Percentiles rank a stretch among this genome's conserved stretches.
phyloP scores from a whole-genome alignment of 2,113 vertebrate genomes.

The Odocoileus hemionus region DNA sequence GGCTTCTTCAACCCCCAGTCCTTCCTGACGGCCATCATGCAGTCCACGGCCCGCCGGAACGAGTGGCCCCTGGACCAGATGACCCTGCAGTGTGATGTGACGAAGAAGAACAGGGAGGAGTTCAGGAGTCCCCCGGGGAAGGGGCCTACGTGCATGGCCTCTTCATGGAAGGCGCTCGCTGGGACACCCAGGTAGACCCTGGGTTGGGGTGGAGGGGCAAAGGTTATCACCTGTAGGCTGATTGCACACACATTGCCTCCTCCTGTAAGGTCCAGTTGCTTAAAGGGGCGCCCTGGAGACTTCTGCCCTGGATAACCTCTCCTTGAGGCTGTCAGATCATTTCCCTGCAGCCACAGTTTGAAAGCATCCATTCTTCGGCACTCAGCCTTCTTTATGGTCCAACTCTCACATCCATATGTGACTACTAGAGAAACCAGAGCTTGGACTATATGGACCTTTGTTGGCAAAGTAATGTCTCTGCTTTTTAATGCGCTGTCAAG shows the following conservation, averaged over 20 bases:
- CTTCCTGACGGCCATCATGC: constrained; percentile 96
- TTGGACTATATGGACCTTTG: not conserved
- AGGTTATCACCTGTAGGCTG: not conserved
- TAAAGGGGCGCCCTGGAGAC: not conserved
- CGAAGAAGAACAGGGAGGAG: constrained; percentile 91
- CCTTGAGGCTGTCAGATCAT: not conserved
- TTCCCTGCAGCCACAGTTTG: not conserved
- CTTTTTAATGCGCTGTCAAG: not conserved
- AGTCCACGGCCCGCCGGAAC: constrained; percentile 88
- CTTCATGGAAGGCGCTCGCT: constrained; percentile 94
- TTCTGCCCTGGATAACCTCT: not conserved
- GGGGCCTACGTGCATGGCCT: constrained; percentile 91
- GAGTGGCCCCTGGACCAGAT: constrained; percentile 95
- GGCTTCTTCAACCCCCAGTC: constrained; percentile 97
- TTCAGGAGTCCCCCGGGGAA: constrained; percentile 87
- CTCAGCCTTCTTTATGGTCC: not conserved
- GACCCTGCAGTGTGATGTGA: constrained; percentile 93
- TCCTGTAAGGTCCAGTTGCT: not conserved
- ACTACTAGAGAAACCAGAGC: not conserved
- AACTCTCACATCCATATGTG: not conserved
- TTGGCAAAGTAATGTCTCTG: not conserved
- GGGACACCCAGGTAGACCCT: constrained; percentile 90
- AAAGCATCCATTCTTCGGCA: not conserved
- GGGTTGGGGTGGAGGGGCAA: not conserved
- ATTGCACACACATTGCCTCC: not conserved